These are phyloP conservation scores for Sceliomorpha sp. DNA, from an alignment of 2,888 invertebrate genomes.

Conservation along the genomic window DNA sequence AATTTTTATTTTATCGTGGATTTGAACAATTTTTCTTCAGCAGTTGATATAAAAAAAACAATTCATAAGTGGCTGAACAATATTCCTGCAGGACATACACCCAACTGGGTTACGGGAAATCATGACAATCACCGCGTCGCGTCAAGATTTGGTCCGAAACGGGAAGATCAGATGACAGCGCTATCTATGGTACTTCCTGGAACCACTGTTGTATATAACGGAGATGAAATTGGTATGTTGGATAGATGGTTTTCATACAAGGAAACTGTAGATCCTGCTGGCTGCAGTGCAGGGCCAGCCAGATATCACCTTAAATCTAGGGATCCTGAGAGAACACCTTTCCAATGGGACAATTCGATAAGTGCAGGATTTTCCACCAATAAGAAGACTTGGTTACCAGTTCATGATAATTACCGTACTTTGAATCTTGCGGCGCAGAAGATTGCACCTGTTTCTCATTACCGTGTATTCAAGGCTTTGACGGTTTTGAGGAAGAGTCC, in stretches of 20 bases:
- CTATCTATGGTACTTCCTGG: conserved; percentile 85
- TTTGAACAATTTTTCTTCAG: conserved; percentile 79
- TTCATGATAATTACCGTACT: conserved; percentile 83
- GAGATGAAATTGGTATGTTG: conserved; percentile 91
- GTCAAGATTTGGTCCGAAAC: conserved; percentile 81
- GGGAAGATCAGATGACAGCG: conserved; percentile 83
- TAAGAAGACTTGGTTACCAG: conserved; percentile 85
- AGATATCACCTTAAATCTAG: conserved; percentile 83
- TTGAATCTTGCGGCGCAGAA: conserved; percentile 84
- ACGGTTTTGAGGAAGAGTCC: conserved; percentile 81
- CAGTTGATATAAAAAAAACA: conserved; percentile 81
- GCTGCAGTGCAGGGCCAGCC: conserved; percentile 83
- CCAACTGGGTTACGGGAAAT: conserved; percentile 85
- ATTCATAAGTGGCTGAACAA: conserved; percentile 83
- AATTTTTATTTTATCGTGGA: conserved; percentile 84
- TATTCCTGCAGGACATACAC: conserved; percentile 82
- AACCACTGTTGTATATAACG: conserved; percentile 86
- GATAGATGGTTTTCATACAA: conserved; percentile 84
- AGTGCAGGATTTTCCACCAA: conserved; percentile 84
- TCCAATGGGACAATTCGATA: conserved; percentile 83
- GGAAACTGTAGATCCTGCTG: conserved; percentile 86
- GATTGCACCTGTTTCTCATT: conserved; percentile 81
- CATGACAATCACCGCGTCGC: conserved; percentile 81
- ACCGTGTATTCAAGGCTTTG: conserved; percentile 83
- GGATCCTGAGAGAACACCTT: conserved; percentile 86